phyloP scores from a whole-genome alignment of 1,140 invertebrate genomes.

The Oscheius sp. region DNA sequence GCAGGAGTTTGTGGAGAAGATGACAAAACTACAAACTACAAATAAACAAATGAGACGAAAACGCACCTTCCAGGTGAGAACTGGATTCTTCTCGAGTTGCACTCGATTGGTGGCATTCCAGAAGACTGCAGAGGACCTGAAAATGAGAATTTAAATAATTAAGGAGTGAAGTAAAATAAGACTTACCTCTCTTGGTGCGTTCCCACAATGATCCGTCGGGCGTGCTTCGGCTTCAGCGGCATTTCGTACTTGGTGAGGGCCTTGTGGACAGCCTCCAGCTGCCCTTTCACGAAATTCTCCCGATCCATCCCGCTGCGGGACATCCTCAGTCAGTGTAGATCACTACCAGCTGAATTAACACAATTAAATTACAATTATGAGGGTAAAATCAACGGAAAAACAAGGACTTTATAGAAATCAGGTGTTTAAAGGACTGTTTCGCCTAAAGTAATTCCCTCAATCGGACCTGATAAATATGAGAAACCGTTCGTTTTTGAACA shows the following conservation, averaged over 20 bases:
- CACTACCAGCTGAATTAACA: too few species aligned
- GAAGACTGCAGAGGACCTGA: constrained; percentile 46
- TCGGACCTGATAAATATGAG: too few species aligned
- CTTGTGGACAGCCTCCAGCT: constrained; percentile 57
- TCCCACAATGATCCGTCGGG: constrained; percentile 55
- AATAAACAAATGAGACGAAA: too few species aligned
- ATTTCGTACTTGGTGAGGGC: constrained; percentile 56
- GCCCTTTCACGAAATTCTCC: constrained; percentile 49
- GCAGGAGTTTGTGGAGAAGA: constrained; percentile 87
- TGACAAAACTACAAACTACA: constrained; percentile 82
- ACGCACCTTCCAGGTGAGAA: constrained; percentile 98
- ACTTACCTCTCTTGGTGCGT: constrained; percentile 57
- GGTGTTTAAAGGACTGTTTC: too few species aligned
- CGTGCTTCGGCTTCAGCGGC: constrained; percentile 60
- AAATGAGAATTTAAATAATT: constrained; percentile 14
- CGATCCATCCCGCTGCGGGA: constrained; percentile 35
- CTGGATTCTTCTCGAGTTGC: constrained; percentile 66
- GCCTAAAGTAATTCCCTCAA: too few species aligned
- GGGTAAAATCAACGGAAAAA: too few species aligned
- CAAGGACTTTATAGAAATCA: too few species aligned
- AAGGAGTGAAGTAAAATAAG: constrained; percentile 10
- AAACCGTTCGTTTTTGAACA: too few species aligned
- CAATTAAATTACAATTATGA: too few species aligned
- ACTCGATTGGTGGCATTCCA: constrained; percentile 56
- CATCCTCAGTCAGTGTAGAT: too few species aligned